Base-by-base conservation (phyloP, 2,797 vertebrate genomes). In the Paratrypauchen microcephalus region DNA sequence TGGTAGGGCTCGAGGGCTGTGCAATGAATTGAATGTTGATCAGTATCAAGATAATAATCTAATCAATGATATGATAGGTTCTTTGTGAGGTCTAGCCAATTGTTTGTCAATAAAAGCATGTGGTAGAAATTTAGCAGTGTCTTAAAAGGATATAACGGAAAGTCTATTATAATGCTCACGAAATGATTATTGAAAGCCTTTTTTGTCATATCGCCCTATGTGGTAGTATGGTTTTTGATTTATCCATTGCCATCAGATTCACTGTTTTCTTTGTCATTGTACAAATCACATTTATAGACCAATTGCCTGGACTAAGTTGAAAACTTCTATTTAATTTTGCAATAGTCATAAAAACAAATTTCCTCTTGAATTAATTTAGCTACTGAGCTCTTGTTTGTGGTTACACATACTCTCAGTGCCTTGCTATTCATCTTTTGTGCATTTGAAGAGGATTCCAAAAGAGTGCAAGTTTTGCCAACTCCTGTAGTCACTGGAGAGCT, bases 401-500 rank as follows among this genome's bases (percentile, higher is more conserved):
- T 64, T 62, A 62, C 41, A 48, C 41, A 24, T 45, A 24, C 41
- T 24, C 21, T 26, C 61, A 47, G 8, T 47, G 41, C 41, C 23
- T 26, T 18, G 8, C 41, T 26, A 48, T 26, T 64, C 39, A 62
- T 62, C 21, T 16, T 39, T 39, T 62, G 60, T 70, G 36, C 71
- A 65, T 52, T 11, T 54, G 18, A 30, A 76, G 24, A 47, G 62
- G 70, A 36, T 57, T 66, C 30, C 67, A 41, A 4, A 65, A 55
- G 60, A 58, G 65, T 28, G 16, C 7, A 56, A 73, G 66, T 68
- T 77, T 45, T 26, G 11, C 61, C 47, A 36, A 5, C 72, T 70
- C 39, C 58, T 24, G 63, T 82, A 74, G 71, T 26, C 70, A 66
- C 32, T 54, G 7, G 13, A 56, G 36, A 7, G 45, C 59, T n/a